These are phyloP conservation scores for Colinus virginianus DNA, from an alignment of 2,113 vertebrate species.

Conservation along the genomic window DNA sequence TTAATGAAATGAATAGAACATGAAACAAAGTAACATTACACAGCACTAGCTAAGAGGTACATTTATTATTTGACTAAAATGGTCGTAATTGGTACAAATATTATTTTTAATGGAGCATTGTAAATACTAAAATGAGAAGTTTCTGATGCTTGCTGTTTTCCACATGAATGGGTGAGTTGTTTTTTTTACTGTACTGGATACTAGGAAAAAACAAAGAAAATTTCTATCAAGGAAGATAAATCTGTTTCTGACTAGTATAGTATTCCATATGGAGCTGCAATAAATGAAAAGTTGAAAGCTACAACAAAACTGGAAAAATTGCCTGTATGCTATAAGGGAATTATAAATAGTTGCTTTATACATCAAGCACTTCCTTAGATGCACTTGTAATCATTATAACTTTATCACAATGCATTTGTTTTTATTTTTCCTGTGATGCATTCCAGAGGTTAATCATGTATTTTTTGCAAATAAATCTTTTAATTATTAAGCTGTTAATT, in stretches of 20 bases:
- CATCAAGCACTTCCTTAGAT: background rate
- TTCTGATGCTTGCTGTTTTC: background rate
- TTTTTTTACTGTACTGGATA: background rate
- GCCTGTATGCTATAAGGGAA: background rate
- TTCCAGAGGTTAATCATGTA: background rate
- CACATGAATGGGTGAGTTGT: background rate
- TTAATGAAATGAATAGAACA: conserved; percentile 19
- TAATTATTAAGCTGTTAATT: background rate
- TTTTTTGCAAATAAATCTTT: background rate
- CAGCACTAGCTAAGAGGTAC: background rate
- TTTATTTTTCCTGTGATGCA: background rate
- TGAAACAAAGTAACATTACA: conserved; percentile 29
- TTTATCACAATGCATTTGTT: background rate
- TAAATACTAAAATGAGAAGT: background rate
- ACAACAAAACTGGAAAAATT: background rate
- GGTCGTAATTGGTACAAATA: background rate
- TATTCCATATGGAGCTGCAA: background rate
- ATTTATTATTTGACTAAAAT: background rate
- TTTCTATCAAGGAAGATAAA: background rate
- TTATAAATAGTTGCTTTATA: background rate
- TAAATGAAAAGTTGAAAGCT: background rate
- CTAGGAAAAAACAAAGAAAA: background rate
- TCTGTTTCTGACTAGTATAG: background rate
- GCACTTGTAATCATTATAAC: background rate
- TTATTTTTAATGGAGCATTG: background rate